Evolutionary conservation across 2,888 invertebrate species (phyloP).

Genomic region (Drosophila nigricruria): DNA sequence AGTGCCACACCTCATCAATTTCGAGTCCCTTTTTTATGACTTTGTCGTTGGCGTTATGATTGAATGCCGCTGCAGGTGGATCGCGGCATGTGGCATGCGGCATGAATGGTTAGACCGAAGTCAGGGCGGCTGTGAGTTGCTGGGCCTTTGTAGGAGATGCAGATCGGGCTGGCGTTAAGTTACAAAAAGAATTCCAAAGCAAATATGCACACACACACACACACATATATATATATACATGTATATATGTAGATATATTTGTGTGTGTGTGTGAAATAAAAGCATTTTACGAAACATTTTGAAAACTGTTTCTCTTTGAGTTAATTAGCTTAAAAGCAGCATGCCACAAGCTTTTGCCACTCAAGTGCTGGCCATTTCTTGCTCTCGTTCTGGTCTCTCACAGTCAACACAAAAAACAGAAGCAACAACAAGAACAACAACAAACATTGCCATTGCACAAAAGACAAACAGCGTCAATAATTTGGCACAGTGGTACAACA

Average conservation of each 20-base stretch:
- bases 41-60: constrained; percentile 65
- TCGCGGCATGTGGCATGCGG: constrained; percentile 16
- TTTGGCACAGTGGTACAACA: constrained; percentile 43
- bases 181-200: constrained; percentile 7
- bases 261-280: constrained; percentile 5
- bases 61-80: constrained; percentile 61
- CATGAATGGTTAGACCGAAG: background rate
- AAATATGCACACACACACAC: constrained; percentile 9
- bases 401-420: constrained; percentile 10
- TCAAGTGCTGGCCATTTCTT: background rate
- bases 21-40: constrained; percentile 56
- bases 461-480: constrained; percentile 36
- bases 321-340: constrained; percentile 58
- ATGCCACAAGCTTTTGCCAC: constrained; percentile 25
- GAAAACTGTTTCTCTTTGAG: constrained; percentile 44
- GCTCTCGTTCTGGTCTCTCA: background rate
- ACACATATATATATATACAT: constrained; percentile 1
- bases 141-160: constrained; percentile 1
- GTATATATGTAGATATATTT: background rate
- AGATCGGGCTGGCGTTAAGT: background rate
- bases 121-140: background rate
- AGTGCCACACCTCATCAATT: constrained; percentile 75
- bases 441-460: constrained; percentile 29
- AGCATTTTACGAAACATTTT: constrained; percentile 44
- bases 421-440: constrained; percentile 5